A percentile compares a stretch with the other conserved stretches of the same genome.
phyloP scores from a whole-genome alignment of 2,888 invertebrate species.

The Drosophila mayaguana region DNA sequence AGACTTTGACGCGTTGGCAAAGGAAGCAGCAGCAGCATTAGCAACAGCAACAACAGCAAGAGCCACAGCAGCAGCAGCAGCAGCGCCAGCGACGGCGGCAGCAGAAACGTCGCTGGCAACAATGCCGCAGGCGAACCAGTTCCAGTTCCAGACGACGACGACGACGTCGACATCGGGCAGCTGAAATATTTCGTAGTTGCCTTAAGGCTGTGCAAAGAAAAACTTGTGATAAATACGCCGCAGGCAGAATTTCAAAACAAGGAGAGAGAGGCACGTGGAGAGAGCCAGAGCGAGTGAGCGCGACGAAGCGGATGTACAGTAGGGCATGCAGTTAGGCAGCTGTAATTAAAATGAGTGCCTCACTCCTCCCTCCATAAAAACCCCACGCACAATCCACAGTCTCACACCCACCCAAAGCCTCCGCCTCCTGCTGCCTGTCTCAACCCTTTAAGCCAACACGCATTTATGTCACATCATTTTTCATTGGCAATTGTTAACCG shows the following conservation, averaged over 20 bases:
- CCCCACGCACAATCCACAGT: background rate
- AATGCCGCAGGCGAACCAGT: slow-evolving; percentile 64
- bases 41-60: slow-evolving; percentile 25
- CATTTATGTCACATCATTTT: slow-evolving; percentile 78
- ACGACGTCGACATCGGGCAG: slow-evolving; percentile 45
- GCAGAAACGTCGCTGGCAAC: slow-evolving; percentile 51
- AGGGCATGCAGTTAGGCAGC: slow-evolving; percentile 75
- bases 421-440: background rate
- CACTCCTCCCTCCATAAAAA: background rate
- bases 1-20: slow-evolving; percentile 76
- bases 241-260: slow-evolving; percentile 82
- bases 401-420: background rate
- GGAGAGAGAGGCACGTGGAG: slow-evolving; percentile 24
- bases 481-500: slow-evolving; percentile 80
- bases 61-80: slow-evolving; percentile 32
- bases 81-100: slow-evolving; percentile 28
- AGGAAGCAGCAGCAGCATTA: slow-evolving; percentile 52
- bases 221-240: slow-evolving; percentile 84
- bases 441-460: slow-evolving; percentile 27
- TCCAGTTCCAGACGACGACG: slow-evolving; percentile 56
- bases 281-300: slow-evolving; percentile 3
- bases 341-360: slow-evolving; percentile 83
- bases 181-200: slow-evolving; percentile 80
- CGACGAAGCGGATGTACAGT: slow-evolving; percentile 21
- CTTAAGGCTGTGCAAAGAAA: slow-evolving; percentile 82